Evolutionary conservation across 2,888 invertebrate genomes (phyloP), one percentile per base, ranked within the genome.

Genomic region (Acleris holmiana): DNA sequence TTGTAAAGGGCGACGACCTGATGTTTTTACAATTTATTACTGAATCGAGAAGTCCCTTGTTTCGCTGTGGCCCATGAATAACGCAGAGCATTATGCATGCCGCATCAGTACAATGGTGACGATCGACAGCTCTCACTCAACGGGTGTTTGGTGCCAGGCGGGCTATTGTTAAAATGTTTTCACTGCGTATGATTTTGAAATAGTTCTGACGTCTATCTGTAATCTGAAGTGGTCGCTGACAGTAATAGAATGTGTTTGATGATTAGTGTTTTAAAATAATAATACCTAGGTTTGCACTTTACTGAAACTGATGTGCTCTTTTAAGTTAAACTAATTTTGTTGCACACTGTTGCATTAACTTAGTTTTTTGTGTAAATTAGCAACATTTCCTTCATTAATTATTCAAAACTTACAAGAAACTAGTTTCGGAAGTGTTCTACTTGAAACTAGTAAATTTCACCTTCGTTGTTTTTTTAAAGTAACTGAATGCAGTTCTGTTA

Each of bases 81-180:
- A 76, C 68, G 68, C 71, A 71, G 70, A 61, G 63, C 74, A 74
- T 79, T 77, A 77, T 75, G 76, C 71, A 77, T 75, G 73, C 76
- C 58, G 68, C 72, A 67, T 69, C 73, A 71, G 71, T 71, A 76
- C 76, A 75, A 75, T 74, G 74, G 73, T 71, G 70, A 64, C 67
- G 68, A 70, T 69, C 71, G 71, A 73, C 77, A 71, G 79, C 85
- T 87, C 84, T 88, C 85, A 82, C 84, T 82, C 79, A 72, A 73
- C 76, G 79, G 72, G 74, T 75, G 79, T 79, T 84, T 78, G 75
- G 77, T 73, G 35, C 13, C 8, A 29, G 29, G 74, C 74, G 76
- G 73, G 55, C 59, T 50, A 86, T 86, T 89, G 86, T 86, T 83
- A 70, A 54, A 70, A 72, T 59, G 77, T 76, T 84, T 82, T 83